Base-by-base conservation (phyloP, 1,140 invertebrate species). In the Drosophila micromelanica region DNA sequence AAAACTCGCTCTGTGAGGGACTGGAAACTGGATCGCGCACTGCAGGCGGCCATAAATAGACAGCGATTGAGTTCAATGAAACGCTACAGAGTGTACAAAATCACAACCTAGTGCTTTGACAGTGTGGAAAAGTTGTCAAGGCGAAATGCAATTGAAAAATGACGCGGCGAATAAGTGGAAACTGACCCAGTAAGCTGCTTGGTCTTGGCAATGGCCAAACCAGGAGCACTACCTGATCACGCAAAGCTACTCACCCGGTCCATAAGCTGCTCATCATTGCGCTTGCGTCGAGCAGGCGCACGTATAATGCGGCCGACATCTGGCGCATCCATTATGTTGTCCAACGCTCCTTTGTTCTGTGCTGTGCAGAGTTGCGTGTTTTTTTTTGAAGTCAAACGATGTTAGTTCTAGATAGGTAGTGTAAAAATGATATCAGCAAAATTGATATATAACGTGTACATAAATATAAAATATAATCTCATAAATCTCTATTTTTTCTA, bases 251-350 rank as follows among this genome's bases (percentile, higher is more conserved):
- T 91, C 43, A 91, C 90, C 80, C 90, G 82, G 54, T 91, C 90
- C 73, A 78, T 79, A 12, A 91, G 69, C 42, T 91, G 90, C 20
- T 91, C 90, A 69, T 91, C 90, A 48, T 91, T 91, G 2, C 90
- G 86, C 64, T 89, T 90, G 55, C 90, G 90, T 15, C 90, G 74
- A 42, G 73, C 76, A 38, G 90, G 90, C 54, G 90, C 90, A 54
- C 90, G 85, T 69, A 91, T 75, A 80, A 91, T 91, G 23, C 85
- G 85, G 57, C 73, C 76, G 45, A 72, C 76, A 76, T 91, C 90
- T 79, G 74, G 76, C 57, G 74, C 74, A 68, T 91, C 90, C 90
- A 91, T 91, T 30, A 23, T 78, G 46, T 46, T 71, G 46, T 40
- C n/a, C 23, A 11, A 49, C n/a, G 17, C 15, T 1, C 13, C 4